These are phyloP conservation scores for Eubasilissa regina DNA, from an alignment of 1,140 invertebrate species.

Conservation along the genomic window DNA sequence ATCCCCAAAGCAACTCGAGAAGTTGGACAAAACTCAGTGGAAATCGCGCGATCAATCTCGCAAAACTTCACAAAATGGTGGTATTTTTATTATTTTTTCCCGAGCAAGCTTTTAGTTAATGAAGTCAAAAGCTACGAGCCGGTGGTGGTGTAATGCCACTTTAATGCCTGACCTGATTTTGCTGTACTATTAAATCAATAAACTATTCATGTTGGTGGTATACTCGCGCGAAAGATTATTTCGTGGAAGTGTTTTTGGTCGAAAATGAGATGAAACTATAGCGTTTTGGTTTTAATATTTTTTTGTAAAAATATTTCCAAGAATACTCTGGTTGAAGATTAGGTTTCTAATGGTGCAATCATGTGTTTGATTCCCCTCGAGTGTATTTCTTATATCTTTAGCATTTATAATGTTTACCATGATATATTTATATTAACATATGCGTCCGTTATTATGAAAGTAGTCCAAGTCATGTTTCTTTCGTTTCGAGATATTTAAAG, in stretches of 20 bases:
- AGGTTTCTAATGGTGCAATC: no score
- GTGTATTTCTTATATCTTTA: no score
- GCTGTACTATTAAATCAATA: slow-evolving; percentile 28
- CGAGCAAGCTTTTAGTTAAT: slow-evolving; percentile 33
- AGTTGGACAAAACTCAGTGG: slow-evolving; percentile 10
- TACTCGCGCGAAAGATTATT: slow-evolving; percentile 21
- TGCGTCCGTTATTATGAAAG: no score
- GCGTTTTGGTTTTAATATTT: not conserved
- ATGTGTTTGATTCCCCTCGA: no score
- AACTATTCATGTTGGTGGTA: slow-evolving; percentile 25
- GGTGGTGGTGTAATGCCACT: not conserved
- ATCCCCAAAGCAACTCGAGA: not conserved
- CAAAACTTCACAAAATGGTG: slow-evolving; percentile 17
- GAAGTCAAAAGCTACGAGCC: slow-evolving; percentile 29
- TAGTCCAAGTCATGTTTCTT: no score
- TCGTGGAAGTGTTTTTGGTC: slow-evolving; percentile 2
- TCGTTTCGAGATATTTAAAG: no score
- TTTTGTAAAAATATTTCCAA: no score
- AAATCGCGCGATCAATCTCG: slow-evolving; percentile 25
- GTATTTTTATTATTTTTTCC: slow-evolving; percentile 22
- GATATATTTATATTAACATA: no score
- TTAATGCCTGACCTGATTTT: slow-evolving; percentile 36
- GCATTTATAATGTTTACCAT: no score
- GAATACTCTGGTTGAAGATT: no score
- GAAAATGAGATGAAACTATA: not conserved